Evolutionary conservation across 2,113 vertebrate genomes (phyloP), one percentile per base, ranked within the genome.

Genomic region (Manacus vitellinus): DNA sequence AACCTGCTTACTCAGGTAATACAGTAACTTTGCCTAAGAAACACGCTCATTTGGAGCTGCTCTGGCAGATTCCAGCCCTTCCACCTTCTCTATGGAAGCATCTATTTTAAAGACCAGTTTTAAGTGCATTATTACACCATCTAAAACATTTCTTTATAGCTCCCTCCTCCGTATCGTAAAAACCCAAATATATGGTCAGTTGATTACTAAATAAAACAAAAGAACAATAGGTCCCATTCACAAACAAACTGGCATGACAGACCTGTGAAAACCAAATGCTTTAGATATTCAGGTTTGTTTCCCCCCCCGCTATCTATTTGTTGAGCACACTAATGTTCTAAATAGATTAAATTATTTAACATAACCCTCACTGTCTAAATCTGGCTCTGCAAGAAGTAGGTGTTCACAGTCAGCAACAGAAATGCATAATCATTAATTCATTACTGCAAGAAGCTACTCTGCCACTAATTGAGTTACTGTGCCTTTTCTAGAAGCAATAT

Each of bases 391-490:
- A 74, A 81, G 47, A 91, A 92, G 92, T 61, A 92, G 79, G 88
- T 65, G 44, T 46, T 86, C 58, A 30, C 65, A 95, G 63, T 58
- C 72, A 91, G 82, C 61, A 80, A 86, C 8, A 80, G 74, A 94
- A 85, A 83, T 59, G 59, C 56, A 63, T 88, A 91, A 94, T 92
- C 75, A 88, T 47, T 88, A 90, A 93, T 92, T 95, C 71, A 86
- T 96, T 86, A 84, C 37, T 89, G n/a, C 72, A 85, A 88, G 44
- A 93, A 96, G 82, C 78, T 85, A 65, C 71, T 89, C 76, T 59
- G 75, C 62, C 49, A 59, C 63, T 96, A 94, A 95, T 56, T 88
- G 85, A 87, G 83, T 84, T 94, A 84, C 44, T 58, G 30, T 78
- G 44, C 59, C 52, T 84, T 73, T 93, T 90, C 73, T 63, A 68